These are phyloP conservation scores for Conus ventricosus DNA, from an alignment of 1,140 invertebrate species.

Conservation along the genomic window DNA sequence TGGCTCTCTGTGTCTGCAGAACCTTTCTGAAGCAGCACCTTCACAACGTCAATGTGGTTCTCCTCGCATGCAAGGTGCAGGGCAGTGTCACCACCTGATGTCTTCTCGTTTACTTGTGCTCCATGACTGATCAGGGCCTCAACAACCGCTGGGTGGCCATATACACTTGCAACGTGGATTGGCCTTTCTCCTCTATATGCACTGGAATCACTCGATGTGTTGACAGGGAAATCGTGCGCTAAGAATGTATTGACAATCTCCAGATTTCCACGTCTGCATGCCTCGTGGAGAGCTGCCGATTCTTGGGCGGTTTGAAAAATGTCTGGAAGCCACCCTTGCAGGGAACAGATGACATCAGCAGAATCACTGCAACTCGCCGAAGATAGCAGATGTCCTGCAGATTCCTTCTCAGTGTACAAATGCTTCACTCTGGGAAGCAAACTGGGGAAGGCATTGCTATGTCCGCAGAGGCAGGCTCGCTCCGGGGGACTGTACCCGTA, in stretches of 20 bases:
- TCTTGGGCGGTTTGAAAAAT: constrained; percentile 61
- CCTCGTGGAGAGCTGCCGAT: constrained; percentile 47
- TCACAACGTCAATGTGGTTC: constrained; percentile 85
- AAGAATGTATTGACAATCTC: background rate
- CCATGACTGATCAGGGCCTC: constrained; percentile 47
- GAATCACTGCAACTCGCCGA: background rate
- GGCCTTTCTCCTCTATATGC: background rate
- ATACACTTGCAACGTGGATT: constrained; percentile 24
- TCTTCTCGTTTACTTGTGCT: constrained; percentile 84
- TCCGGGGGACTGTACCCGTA: background rate
- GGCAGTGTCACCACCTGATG: constrained; percentile 71
- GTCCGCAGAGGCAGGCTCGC: background rate
- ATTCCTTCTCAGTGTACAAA: background rate
- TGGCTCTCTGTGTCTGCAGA: background rate
- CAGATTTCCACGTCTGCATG: background rate
- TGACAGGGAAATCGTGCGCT: background rate
- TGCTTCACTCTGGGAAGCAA: background rate
- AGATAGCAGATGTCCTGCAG: background rate
- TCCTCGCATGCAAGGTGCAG: constrained; percentile 70
- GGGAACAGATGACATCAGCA: background rate
- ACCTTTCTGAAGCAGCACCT: background rate
- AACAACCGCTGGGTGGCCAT: constrained; percentile 50
- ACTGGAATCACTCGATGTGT: background rate
- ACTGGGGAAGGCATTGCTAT: background rate
- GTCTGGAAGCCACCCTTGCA: background rate